Percentiles rank a stretch among this genome's conserved stretches.
Evolutionary conservation across 1,140 invertebrate genomes (phyloP).

Genomic region (Eriosoma lanigerum): DNA sequence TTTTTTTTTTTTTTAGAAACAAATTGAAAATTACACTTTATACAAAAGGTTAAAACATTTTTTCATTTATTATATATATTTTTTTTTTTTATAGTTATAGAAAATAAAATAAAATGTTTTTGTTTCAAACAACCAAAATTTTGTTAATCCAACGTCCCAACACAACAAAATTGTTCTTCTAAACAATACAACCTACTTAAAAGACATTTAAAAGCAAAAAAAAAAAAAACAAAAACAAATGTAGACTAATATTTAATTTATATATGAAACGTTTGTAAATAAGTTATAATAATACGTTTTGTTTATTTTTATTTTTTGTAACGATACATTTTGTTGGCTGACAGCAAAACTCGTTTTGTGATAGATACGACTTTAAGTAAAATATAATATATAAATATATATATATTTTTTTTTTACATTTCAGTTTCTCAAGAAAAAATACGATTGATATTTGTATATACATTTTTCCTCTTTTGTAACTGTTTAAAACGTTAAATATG

Average conservation of each 20-base stretch:
- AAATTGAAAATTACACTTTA: conserved; percentile 13
- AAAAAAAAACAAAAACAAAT: conserved; percentile 37
- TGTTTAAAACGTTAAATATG: conserved; percentile 33
- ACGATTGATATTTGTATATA: conserved; percentile 39
- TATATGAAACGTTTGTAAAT: conserved; percentile 48
- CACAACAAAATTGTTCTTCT: conserved; percentile 11
- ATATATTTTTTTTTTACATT: conserved; percentile 43
- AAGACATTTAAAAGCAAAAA: conserved; percentile 18
- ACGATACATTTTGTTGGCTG: conserved; percentile 46
- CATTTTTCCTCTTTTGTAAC: conserved; percentile 26
- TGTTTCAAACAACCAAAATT: conserved; percentile 11
- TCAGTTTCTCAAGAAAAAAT: conserved; percentile 28
- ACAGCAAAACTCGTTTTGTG: conserved; percentile 50
- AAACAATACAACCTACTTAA: background rate
- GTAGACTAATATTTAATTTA: conserved; percentile 49
- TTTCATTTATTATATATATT: conserved; percentile 39
- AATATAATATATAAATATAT: conserved; percentile 28
- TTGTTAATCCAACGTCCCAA: background rate
- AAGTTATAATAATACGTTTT: conserved; percentile 37
- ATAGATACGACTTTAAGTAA: conserved; percentile 47
- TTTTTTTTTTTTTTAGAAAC: conserved; percentile 32
- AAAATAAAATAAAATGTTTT: conserved; percentile 42
- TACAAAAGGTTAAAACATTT: conserved; percentile 36
- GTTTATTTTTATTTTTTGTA: conserved; percentile 48
- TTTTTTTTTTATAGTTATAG: conserved; percentile 34